Evolutionary conservation across 2,113 vertebrate species (phyloP).

Genomic region (Sprattus sprattus): DNA sequence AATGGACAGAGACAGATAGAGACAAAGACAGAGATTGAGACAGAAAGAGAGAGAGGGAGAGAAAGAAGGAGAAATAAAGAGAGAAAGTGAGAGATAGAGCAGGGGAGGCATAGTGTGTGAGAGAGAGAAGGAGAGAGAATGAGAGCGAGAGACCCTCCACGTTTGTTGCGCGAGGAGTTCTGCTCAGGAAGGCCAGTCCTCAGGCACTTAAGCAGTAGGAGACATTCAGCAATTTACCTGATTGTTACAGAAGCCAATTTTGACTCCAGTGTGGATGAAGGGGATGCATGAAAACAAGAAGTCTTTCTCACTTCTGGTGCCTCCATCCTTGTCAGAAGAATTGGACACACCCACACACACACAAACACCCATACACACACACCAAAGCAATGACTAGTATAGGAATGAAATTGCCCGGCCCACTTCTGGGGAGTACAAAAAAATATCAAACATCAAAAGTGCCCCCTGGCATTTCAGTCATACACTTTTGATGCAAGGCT

Average conservation of each 20-base stretch:
- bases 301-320: background rate
- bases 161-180: background rate
- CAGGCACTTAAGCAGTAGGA: background rate
- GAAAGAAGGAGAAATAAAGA: background rate
- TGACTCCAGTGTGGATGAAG: background rate
- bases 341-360: slow-evolving; percentile 28
- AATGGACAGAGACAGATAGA: background rate
- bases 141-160: background rate
- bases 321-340: background rate
- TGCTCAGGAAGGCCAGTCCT: background rate
- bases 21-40: background rate
- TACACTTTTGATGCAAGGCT: background rate
- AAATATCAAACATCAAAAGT: background rate
- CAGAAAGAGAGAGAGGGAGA: background rate
- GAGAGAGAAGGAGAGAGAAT: background rate
- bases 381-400: background rate
- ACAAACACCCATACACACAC: background rate
- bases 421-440: background rate
- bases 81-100: background rate
- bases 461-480: slow-evolving; percentile 15
- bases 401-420: background rate
- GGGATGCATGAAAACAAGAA: background rate
- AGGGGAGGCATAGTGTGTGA: background rate
- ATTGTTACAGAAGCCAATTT: background rate
- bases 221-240: background rate